Conservation (phyloP, 2,113 vertebrate species). For the Benitochromis conjunctus region DNA sequence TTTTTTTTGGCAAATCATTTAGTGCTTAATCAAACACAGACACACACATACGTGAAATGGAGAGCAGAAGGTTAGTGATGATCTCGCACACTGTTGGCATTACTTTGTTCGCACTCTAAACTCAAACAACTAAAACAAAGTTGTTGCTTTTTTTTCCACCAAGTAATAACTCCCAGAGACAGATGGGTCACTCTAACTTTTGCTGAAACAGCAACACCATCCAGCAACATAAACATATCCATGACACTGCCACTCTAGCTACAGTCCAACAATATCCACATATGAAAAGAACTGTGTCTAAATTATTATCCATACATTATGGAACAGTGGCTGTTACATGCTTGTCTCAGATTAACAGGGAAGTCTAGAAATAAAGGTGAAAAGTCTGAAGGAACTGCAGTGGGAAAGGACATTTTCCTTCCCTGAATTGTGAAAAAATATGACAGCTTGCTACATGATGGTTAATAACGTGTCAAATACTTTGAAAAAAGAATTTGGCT, state of each 20-base stretch:
- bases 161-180: not conserved
- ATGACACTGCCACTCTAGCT: not conserved
- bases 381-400: not conserved
- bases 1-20: not conserved
- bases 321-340: not conserved
- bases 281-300: not conserved
- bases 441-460: not conserved
- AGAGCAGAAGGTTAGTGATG: not conserved
- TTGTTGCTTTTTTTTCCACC: not conserved
- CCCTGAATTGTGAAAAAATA: not conserved
- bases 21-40: not conserved
- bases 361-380: not conserved
- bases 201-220: not conserved
- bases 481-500: not conserved
- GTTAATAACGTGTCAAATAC: not conserved
- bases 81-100: not conserved
- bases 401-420: not conserved
- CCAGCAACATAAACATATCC: not conserved
- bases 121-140: not conserved
- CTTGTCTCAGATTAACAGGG: not conserved
- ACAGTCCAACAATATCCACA: not conserved
- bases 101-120: not conserved
- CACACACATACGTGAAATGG: not conserved
- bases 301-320: not conserved
- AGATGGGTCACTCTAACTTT: not conserved